Evolutionary conservation across 2,888 invertebrate genomes (phyloP), one percentile per base, ranked within the genome.

Genomic region (Alviniconcha strummeri): DNA sequence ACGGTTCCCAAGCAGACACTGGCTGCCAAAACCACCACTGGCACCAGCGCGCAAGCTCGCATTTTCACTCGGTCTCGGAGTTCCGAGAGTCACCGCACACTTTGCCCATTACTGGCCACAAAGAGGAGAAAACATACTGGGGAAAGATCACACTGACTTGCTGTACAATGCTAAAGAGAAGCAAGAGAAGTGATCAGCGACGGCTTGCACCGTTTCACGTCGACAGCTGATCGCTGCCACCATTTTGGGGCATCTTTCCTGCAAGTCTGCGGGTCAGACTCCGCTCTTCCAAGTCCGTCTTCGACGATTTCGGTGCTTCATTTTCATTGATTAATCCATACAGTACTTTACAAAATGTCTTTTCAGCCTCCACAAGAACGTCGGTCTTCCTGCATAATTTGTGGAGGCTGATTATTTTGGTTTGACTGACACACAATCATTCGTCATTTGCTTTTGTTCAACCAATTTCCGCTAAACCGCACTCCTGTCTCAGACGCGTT

Each of bases 391-490:
- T 80, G 76, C 67, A 81, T 67, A 36, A 36, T 72, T 82, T n/a
- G 54, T 55, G 55, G 19, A 77, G 13, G 67, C 74, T 69, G 57
- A 69, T 85, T 83, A 82, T 85, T 82, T 80, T 82, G 82, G 80
- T 84, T 82, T 52, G 71, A 81, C 76, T 54, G 82, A 19, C 55
- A 55, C 80, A 78, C 79, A 80, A 69, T 75, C 79, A 83, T 85
- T 84, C 79, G 78, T 84, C 85, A 84, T 85, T 85, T 85, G 82
- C 81, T 84, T 85, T 82, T 84, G 81, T 83, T 80, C 75, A 56
- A 77, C 80, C 78, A 57, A 85, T 82, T 85, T 85, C 85, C 85
- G 83, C 75, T 80, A 80, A 78, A 55, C 80, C 81, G 85, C 78
- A 82, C 78, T 69, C 52, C 72, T 67, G 75, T 17, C 15, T 72